These are phyloP conservation scores for Bursaphelenchus mucronatus DNA, from an alignment of 1,140 invertebrate species.

Conservation along the genomic window DNA sequence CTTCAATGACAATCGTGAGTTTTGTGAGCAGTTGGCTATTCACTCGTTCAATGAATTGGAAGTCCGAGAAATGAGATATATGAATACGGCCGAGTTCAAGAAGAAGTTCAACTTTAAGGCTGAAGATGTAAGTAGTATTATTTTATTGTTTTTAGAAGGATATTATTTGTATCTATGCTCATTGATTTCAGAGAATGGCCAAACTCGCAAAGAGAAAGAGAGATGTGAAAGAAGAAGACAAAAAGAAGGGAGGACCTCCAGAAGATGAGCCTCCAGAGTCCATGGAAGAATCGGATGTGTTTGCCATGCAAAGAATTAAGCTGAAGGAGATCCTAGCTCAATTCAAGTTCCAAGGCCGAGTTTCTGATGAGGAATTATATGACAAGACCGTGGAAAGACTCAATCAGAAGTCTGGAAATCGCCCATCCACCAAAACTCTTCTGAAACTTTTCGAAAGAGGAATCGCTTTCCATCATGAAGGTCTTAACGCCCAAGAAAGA, in stretches of 20 bases:
- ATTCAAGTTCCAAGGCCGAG: slow-evolving; percentile 51
- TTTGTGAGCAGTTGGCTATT: slow-evolving; percentile 53
- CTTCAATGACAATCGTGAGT: slow-evolving; percentile 58
- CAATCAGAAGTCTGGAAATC: slow-evolving; percentile 6
- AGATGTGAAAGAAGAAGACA: slow-evolving; percentile 50
- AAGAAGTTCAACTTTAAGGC: slow-evolving; percentile 44
- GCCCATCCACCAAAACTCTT: slow-evolving; percentile 36
- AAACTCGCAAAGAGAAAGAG: slow-evolving; percentile 55
- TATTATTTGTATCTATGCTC: not conserved
- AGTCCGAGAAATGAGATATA: slow-evolving; percentile 37
- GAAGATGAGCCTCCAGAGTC: slow-evolving; percentile 25
- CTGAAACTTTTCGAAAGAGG: slow-evolving; percentile 55
- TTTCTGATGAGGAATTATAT: slow-evolving; percentile 46
- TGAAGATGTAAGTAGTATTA: slow-evolving; percentile 37
- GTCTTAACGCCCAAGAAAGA: slow-evolving; percentile 47
- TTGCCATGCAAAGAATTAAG: slow-evolving; percentile 44
- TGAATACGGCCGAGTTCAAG: slow-evolving; percentile 53
- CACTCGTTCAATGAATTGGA: slow-evolving; percentile 48
- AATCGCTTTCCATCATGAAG: slow-evolving; percentile 59
- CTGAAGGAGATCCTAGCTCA: slow-evolving; percentile 49
- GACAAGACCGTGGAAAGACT: slow-evolving; percentile 37
- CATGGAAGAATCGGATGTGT: slow-evolving; percentile 43
- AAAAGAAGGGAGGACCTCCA: slow-evolving; percentile 48
- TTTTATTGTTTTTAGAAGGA: slow-evolving; percentile 3
- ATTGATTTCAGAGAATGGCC: slow-evolving; percentile 46